phyloP scores from a whole-genome alignment of 2,113 vertebrate species.

The Elanoides forficatus region DNA sequence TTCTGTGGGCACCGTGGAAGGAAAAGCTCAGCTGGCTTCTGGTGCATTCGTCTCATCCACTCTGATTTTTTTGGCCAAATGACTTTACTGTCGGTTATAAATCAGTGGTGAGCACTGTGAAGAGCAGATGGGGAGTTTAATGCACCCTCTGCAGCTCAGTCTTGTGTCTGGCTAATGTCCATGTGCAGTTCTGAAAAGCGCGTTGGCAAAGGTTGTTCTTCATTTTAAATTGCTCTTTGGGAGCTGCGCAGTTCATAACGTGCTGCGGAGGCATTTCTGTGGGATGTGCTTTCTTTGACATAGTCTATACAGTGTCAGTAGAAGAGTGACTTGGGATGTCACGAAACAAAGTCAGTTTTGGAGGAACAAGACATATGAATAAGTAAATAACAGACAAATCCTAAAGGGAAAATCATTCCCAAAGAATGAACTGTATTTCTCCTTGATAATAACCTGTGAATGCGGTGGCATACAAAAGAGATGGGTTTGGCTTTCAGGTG shows the following conservation, averaged over 20 bases:
- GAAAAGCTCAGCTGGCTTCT: background rate
- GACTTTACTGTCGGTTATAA: constrained; percentile 42
- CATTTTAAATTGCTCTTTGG: constrained; percentile 67
- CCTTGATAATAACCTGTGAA: background rate
- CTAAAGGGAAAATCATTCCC: background rate
- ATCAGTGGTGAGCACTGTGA: constrained; percentile 36
- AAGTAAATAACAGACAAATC: background rate
- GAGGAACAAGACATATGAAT: background rate
- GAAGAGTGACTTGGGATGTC: constrained; percentile 4
- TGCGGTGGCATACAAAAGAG: background rate
- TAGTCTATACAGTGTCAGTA: background rate
- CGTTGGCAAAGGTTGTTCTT: constrained; percentile 62
- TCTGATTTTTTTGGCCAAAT: constrained; percentile 24
- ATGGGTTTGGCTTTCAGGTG: background rate
- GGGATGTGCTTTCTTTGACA: background rate
- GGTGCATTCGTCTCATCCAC: background rate
- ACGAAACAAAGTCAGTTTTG: background rate
- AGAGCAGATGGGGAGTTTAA: constrained; percentile 60
- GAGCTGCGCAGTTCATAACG: background rate
- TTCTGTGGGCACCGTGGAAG: background rate
- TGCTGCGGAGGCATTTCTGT: background rate
- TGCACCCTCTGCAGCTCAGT: constrained; percentile 55
- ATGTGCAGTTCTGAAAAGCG: constrained; percentile 48
- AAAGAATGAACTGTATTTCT: background rate
- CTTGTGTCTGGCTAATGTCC: constrained; percentile 67